These are phyloP conservation scores for Pholis gunnellus DNA, from an alignment of 2,113 vertebrate species.

Conservation along the genomic window DNA sequence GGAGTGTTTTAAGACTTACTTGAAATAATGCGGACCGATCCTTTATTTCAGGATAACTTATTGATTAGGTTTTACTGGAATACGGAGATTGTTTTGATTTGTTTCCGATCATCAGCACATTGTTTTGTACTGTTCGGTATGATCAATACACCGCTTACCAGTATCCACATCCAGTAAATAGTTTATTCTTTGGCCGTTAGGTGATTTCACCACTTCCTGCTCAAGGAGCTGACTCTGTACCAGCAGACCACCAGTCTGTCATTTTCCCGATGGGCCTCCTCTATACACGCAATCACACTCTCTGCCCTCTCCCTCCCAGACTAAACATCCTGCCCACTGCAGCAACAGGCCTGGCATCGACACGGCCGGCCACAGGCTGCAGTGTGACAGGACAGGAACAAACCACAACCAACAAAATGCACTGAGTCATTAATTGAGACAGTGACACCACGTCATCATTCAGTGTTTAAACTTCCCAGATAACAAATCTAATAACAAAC, in stretches of 20 bases:
- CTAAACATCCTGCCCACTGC: conserved; percentile 83
- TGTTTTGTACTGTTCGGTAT: background rate
- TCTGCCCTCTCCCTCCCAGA: conserved; percentile 67
- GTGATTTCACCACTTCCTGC: background rate
- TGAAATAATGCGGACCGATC: background rate
- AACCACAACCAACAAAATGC: conserved; percentile 25
- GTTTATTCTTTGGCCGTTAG: background rate
- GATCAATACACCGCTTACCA: background rate
- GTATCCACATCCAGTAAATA: background rate
- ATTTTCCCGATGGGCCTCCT: conserved; percentile 70
- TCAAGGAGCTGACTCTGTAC: conserved; percentile 18
- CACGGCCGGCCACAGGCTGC: conserved; percentile 12
- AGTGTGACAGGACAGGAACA: conserved; percentile 15
- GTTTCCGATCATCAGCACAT: background rate
- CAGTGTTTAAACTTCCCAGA: conserved; percentile 8
- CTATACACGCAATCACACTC: conserved; percentile 58
- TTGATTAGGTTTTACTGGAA: background rate
- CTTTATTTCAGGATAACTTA: background rate
- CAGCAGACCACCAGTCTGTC: conserved; percentile 37
- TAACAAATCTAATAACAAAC: conserved; percentile 38
- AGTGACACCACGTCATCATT: background rate
- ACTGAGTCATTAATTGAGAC: conserved; percentile 33
- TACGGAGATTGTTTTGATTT: background rate
- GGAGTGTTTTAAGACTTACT: background rate
- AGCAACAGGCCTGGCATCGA: conserved; percentile 47